Conservation (phyloP, 1,140 invertebrate genomes). For the Theocolax elegans region DNA sequence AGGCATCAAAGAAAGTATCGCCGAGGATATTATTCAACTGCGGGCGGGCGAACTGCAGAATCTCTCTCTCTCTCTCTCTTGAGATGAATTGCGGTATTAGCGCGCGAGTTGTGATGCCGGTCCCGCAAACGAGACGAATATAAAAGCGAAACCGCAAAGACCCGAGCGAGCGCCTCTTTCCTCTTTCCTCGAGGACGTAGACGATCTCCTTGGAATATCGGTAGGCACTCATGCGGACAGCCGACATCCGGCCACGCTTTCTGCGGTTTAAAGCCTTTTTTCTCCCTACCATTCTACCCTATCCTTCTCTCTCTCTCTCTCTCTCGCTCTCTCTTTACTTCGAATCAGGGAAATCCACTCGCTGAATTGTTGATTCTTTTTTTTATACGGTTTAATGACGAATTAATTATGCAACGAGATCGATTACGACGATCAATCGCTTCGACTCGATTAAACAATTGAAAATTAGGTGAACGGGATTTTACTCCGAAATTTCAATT, state of each 20-base stretch:
- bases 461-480: no score
- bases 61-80: no score
- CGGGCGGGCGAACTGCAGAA: background rate
- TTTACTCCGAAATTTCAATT: no score
- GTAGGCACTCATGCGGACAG: constrained; percentile 41
- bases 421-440: no score
- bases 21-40: constrained; percentile 16
- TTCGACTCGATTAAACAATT: no score
- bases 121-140: constrained; percentile 29
- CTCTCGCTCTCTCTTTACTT: background rate
- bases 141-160: constrained; percentile 38
- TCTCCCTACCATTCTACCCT: constrained; percentile 25
- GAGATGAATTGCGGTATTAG: constrained; percentile 43
- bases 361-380: background rate
- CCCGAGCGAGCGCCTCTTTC: background rate
- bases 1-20: background rate
- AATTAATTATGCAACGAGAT: constrained; percentile 1
- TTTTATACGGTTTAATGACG: background rate
- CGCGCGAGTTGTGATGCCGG: background rate
- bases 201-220: constrained; percentile 39
- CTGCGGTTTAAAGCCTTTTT: constrained; percentile 47
- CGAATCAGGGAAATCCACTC: background rate
- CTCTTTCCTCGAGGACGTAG: constrained; percentile 32
- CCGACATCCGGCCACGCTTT: constrained; percentile 55
- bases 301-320: constrained; percentile 29